phyloP scores from a whole-genome alignment of 2,797 vertebrate species.

The Phalloptychus januarius region DNA sequence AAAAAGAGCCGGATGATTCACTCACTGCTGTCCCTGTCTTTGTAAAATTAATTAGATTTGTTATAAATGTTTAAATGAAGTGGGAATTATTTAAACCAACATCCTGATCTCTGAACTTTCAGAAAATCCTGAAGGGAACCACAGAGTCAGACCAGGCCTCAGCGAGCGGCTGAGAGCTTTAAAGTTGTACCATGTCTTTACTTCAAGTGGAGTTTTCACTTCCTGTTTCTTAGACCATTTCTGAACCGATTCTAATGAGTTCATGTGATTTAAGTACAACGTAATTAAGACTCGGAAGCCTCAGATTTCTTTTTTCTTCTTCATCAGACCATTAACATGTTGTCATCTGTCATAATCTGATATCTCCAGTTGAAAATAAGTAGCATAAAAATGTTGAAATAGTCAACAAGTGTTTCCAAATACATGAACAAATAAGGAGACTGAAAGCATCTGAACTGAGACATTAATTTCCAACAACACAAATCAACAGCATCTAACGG shows the following conservation, averaged over 20 bases:
- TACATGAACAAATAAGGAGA: background rate
- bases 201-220: background rate
- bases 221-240: background rate
- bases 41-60: background rate
- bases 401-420: background rate
- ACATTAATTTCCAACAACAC: conserved; percentile 5
- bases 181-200: background rate
- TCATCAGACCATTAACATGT: background rate
- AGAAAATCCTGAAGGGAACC: background rate
- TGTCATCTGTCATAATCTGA: background rate
- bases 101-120: background rate
- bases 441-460: background rate
- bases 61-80: background rate
- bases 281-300: background rate
- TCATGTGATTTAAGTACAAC: background rate
- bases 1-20: conserved; percentile 11
- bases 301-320: background rate
- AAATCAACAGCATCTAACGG: conserved; percentile 16
- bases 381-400: background rate
- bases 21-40: background rate
- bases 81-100: background rate
- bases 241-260: background rate
- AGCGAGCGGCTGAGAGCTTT: background rate
- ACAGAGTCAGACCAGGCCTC: background rate
- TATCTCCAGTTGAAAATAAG: background rate